These are phyloP conservation scores for Anticlea derivata DNA, from an alignment of 2,888 invertebrate species.

Conservation along the genomic window DNA sequence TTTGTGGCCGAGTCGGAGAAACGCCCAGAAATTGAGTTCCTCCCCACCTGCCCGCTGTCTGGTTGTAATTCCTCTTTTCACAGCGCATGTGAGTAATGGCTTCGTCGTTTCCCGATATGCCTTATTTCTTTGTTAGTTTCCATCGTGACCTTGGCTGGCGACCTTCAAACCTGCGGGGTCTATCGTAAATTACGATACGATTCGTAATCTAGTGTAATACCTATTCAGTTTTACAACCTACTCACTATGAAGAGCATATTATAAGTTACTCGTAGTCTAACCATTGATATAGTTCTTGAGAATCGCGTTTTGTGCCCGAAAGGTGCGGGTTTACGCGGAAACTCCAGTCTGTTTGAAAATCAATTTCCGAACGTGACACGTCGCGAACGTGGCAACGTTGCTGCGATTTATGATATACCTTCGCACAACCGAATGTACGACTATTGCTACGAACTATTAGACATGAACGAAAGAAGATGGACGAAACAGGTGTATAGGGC, in stretches of 20 bases:
- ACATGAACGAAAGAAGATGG: too few species aligned
- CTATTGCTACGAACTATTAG: too few species aligned
- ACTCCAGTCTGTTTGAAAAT: slow-evolving; percentile 16
- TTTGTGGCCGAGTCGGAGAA: slow-evolving; percentile 37
- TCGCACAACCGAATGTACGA: not conserved
- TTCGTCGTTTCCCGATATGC: slow-evolving; percentile 17
- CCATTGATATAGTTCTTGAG: slow-evolving; percentile 4
- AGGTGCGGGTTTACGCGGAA: slow-evolving; percentile 13
- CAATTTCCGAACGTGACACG: slow-evolving; percentile 21
- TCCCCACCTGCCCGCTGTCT: slow-evolving; percentile 2
- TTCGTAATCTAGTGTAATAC: slow-evolving; percentile 18
- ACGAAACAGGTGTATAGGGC: too few species aligned
- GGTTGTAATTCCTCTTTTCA: slow-evolving; percentile 3
- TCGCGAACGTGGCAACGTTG: slow-evolving; percentile 1
- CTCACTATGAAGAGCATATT: not conserved
- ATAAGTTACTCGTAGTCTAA: too few species aligned
- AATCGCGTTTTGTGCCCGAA: slow-evolving; percentile 11
- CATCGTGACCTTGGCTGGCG: slow-evolving; percentile 36
- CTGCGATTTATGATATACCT: not conserved
- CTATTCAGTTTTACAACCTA: slow-evolving; percentile 8
- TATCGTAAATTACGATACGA: slow-evolving; percentile 22
- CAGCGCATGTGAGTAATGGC: slow-evolving; percentile 17
- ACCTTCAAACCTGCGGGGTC: slow-evolving; percentile 33
- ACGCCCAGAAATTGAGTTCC: slow-evolving; percentile 24
- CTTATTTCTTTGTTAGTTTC: slow-evolving; percentile 32